phyloP scores from a whole-genome alignment of 2,888 invertebrate genomes.

The Diachrysia chrysitis region DNA sequence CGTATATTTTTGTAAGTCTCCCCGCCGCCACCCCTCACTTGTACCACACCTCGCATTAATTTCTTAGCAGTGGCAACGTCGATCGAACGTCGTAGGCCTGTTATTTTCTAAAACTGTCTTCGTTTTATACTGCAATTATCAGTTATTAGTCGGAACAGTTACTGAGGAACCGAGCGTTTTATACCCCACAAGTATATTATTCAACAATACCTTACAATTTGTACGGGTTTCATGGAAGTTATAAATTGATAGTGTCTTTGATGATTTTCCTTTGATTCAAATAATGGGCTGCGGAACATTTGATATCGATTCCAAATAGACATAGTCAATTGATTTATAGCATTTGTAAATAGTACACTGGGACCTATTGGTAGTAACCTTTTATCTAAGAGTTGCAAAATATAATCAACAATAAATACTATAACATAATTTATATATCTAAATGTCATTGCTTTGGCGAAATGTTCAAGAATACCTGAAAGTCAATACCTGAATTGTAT shows the following conservation, averaged over 20 bases:
- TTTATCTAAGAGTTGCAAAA: no score
- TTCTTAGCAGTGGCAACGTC: conserved; percentile 42
- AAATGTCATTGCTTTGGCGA: no score
- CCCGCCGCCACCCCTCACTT: not conserved
- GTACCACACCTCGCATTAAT: conserved; percentile 35
- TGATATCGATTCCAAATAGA: not conserved
- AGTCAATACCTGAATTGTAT: no score
- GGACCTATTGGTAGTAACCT: not conserved
- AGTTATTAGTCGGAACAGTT: conserved; percentile 39
- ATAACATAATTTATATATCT: no score
- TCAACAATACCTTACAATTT: conserved; percentile 37
- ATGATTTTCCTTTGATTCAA: not conserved
- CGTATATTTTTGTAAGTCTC: not conserved
- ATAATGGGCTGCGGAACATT: not conserved
- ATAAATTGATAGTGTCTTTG: conserved; percentile 16
- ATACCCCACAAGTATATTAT: conserved; percentile 31
- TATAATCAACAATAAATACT: not conserved
- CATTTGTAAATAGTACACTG: not conserved
- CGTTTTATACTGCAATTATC: conserved; percentile 44
- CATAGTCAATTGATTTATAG: not conserved
- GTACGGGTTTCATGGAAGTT: conserved; percentile 21
- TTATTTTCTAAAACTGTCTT: conserved; percentile 49
- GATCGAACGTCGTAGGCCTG: conserved; percentile 31
- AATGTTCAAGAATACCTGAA: no score
- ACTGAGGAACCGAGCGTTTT: conserved; percentile 22